Evolutionary conservation across 2,888 invertebrate genomes (phyloP).

Genomic region (Ornithoptera priamus): DNA sequence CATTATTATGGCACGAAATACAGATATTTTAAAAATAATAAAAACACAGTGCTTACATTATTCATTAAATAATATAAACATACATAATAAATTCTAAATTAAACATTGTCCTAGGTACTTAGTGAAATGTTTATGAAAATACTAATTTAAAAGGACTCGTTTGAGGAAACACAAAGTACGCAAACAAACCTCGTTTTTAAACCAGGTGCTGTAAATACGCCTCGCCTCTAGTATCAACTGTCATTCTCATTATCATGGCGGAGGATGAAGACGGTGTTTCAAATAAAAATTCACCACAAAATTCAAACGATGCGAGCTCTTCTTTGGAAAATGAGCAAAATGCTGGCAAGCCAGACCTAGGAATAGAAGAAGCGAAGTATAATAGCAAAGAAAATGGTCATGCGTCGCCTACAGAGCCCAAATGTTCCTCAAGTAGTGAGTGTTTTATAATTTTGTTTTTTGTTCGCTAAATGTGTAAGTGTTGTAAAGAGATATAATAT

Average conservation of each 20-base stretch:
- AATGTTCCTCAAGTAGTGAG: slow-evolving; percentile 72
- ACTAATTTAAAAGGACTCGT: not conserved
- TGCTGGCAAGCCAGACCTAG: slow-evolving; percentile 69
- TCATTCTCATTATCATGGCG: slow-evolving; percentile 78
- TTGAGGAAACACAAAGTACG: not conserved
- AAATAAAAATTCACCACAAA: slow-evolving; percentile 72
- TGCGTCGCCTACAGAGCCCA: slow-evolving; percentile 57
- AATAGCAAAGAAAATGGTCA: slow-evolving; percentile 68
- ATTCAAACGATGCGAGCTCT: slow-evolving; percentile 61
- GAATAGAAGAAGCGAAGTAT: slow-evolving; percentile 73
- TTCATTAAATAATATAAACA: too few relatives aligned
- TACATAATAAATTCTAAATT: too few relatives aligned
- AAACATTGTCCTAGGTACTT: too few relatives aligned
- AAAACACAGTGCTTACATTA: too few relatives aligned
- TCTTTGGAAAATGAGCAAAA: slow-evolving; percentile 66
- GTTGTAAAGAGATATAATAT: slow-evolving; percentile 51
- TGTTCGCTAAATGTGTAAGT: slow-evolving; percentile 43
- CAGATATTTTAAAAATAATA: too few relatives aligned
- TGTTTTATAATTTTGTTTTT: slow-evolving; percentile 73
- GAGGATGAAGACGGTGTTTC: slow-evolving; percentile 77
- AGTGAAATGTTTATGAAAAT: too few relatives aligned
- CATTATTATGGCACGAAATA: too few relatives aligned
- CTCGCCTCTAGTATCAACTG: slow-evolving; percentile 43
- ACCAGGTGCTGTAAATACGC: not conserved
- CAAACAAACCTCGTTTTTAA: not conserved